Conservation (phyloP, 2,888 invertebrate genomes). For the Syritta pipiens region DNA sequence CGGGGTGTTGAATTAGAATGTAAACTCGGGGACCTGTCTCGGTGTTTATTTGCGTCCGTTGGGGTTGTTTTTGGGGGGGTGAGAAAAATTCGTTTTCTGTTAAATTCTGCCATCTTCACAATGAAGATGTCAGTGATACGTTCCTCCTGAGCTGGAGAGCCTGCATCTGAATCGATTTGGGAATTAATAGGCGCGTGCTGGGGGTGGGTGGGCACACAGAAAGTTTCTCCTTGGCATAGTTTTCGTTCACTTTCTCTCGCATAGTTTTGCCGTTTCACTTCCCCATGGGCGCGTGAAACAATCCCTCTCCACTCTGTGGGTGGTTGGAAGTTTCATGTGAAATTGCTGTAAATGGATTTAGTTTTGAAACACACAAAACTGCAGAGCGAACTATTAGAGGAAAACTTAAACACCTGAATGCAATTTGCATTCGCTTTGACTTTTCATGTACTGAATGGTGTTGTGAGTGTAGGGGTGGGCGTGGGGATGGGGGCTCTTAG, state of each 20-base stretch:
- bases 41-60: conserved; percentile 20
- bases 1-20: conserved; percentile 60
- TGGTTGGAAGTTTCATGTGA: conserved; percentile 2
- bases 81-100: conserved; percentile 30
- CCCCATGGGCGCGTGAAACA: conserved; percentile 9
- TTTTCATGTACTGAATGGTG: background rate
- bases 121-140: conserved; percentile 54
- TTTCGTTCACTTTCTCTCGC: conserved; percentile 38
- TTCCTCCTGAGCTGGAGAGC: conserved; percentile 10
- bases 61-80: background rate
- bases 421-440: conserved; percentile 31
- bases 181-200: conserved; percentile 15
- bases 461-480: too few relatives aligned
- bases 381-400: background rate
- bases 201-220: background rate
- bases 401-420: conserved; percentile 44
- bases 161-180: conserved; percentile 52
- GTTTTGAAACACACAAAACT: conserved; percentile 1
- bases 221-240: conserved; percentile 58
- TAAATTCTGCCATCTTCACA: conserved; percentile 12
- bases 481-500: background rate
- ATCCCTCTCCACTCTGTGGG: background rate
- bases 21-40: conserved; percentile 27
- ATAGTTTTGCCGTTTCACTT: conserved; percentile 35
- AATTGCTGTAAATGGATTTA: conserved; percentile 43